These are phyloP conservation scores for Dasysyrphus tricinctus DNA, from an alignment of 2,888 invertebrate genomes.

Conservation along the genomic window DNA sequence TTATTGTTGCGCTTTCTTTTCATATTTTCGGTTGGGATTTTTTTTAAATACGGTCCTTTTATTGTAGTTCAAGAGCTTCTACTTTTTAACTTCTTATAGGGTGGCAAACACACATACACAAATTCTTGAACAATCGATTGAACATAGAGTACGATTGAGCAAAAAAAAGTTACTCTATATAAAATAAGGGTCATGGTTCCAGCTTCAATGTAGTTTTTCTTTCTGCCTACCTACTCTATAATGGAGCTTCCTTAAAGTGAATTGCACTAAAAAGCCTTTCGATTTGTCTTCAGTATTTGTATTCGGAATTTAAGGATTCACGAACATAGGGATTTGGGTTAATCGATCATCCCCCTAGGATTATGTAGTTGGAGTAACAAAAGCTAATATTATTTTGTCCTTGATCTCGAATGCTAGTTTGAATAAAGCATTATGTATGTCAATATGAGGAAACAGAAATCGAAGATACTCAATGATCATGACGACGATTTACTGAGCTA, in stretches of 20 bases:
- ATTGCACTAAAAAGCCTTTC: no score
- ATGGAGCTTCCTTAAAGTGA: background rate
- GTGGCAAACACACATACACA: background rate
- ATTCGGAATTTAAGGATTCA: no score
- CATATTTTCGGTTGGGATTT: slow-evolving; percentile 12
- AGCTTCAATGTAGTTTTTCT: background rate
- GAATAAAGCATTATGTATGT: no score
- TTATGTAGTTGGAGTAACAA: no score
- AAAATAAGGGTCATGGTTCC: background rate
- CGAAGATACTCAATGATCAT: no score
- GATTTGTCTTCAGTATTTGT: no score
- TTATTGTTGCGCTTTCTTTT: slow-evolving; percentile 61
- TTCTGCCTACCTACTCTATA: background rate
- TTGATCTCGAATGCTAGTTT: no score
- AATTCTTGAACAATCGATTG: background rate
- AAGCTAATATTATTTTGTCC: no score
- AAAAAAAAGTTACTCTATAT: background rate
- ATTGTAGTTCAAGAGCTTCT: slow-evolving; percentile 23
- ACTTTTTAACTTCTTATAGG: slow-evolving; percentile 5
- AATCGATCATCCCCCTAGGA: no score
- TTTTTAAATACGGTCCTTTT: slow-evolving; percentile 37
- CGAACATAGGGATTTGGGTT: no score
- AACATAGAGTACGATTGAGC: background rate
- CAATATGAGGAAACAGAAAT: no score
- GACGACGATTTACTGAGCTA: no score